These are phyloP conservation scores for Panzeria rudis DNA, from an alignment of 2,888 invertebrate genomes.

Conservation along the genomic window DNA sequence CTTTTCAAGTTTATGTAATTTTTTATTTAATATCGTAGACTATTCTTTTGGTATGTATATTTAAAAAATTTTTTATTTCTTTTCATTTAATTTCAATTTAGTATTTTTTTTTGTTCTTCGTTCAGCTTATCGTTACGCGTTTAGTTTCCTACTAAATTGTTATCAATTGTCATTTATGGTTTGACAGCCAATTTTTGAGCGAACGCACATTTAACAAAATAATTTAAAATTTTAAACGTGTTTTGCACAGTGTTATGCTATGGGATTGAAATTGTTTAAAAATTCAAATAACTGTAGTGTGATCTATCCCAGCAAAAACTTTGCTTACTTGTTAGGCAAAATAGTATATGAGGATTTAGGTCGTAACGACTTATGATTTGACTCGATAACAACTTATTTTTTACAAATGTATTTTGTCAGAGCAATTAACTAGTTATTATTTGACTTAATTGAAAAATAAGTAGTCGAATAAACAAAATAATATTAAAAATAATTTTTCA, in stretches of 20 bases:
- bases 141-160: constrained; percentile 68
- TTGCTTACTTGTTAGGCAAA: too few relatives aligned
- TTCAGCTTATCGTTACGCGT: constrained; percentile 65
- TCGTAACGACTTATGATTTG: too few relatives aligned
- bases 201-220: constrained; percentile 14
- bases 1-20: neutral
- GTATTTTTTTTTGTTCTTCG: neutral
- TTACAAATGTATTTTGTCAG: too few relatives aligned
- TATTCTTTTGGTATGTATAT: constrained; percentile 7
- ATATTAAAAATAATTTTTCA: too few relatives aligned
- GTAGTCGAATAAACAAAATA: too few relatives aligned
- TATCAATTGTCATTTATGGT: constrained; percentile 65
- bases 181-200: constrained; percentile 51
- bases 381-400: too few relatives aligned
- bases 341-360: too few relatives aligned
- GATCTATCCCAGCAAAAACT: too few relatives aligned
- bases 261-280: neutral
- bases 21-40: neutral
- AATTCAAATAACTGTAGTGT: too few relatives aligned
- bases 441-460: too few relatives aligned
- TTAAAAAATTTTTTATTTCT: constrained; percentile 18
- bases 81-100: constrained; percentile 5
- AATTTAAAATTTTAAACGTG: constrained; percentile 61
- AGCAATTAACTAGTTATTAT: too few relatives aligned
- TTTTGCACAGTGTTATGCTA: constrained; percentile 56